Evolutionary conservation across 1,140 invertebrate species (phyloP), one percentile per base, ranked within the genome.

Genomic region (Agrypnia vestita): DNA sequence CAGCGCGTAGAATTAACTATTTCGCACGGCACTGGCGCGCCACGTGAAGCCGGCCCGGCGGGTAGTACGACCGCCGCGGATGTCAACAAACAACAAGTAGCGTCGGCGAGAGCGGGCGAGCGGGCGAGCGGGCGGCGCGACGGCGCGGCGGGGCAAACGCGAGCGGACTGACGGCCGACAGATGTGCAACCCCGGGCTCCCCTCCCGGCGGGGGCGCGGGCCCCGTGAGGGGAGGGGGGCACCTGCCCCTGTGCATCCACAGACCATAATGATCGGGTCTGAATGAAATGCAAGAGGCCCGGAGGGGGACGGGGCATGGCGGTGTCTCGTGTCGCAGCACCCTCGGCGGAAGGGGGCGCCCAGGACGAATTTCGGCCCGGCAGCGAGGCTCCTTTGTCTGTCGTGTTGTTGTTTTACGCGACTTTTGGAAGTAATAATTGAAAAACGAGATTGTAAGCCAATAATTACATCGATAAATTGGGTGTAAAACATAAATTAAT

Each of bases 201-300:
- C 21, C 17, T 8, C 17, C 67, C 11, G 25, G 21, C 62, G 15
- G 25, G 15, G 25, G 62, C 35, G 25, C 25, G 25, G 19, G 19
- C 44, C n/a, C 3, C 19, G 46, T 17, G 19, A 19, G 62, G 46
- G 67, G n/a, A 25, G 25, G 13, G 13, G 62, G 43, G 15, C 11
- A 11, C 8, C 17, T 25, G 15, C 43, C 11, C 11, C 67, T 49
- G 67, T 49, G 15, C 35, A 62, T 49, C 67, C 67, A 71, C 49
- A 71, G 15, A 71, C 67, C 67, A 71, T 51, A 71, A 71, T 71
- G 67, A 71, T 71, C 67, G 46, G 17, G 67, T 21, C n/a, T 25
- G 67, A 71, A 71, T 67, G 62, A 67, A 67, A 67, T 15, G 62
- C 62, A 67, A 67, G 62, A 67, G 62, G 13, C 62, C 9, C 43